Conservation (phyloP, 2,113 vertebrate species). For the Dicrurus megarhynchus region DNA sequence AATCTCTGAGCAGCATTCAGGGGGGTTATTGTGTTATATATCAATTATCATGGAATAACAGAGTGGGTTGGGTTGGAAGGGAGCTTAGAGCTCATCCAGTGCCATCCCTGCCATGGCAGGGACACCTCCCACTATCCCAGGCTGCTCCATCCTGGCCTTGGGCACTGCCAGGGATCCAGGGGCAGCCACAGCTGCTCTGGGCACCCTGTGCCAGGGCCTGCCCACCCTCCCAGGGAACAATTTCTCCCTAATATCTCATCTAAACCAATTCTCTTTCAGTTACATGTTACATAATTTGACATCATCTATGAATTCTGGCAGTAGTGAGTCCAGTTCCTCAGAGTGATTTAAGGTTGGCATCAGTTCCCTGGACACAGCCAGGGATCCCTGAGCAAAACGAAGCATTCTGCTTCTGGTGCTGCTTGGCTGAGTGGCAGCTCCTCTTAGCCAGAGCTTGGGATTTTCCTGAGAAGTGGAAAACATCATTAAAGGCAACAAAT, state of each 20-base stretch:
- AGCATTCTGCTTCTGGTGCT: neutral
- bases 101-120: neutral
- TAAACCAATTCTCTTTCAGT: neutral
- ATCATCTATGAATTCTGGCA: neutral
- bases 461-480: neutral
- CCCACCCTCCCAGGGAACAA: rapidly evolving
- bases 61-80: neutral
- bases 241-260: neutral
- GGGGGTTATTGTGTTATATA: rapidly evolving
- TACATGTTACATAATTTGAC: neutral
- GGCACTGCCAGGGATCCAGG: neutral
- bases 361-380: neutral
- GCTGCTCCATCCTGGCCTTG: neutral
- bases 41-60: neutral
- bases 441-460: neutral
- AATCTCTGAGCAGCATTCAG: neutral
- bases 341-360: neutral
- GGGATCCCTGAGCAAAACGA: neutral
- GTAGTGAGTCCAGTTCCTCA: neutral
- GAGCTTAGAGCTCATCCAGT: neutral
- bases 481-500: neutral
- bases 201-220: rapidly evolving
- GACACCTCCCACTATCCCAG: neutral
- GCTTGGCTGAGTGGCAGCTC: neutral
- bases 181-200: neutral